These are phyloP conservation scores for Cichlasoma orientale DNA, from an alignment of 2,797 vertebrate species.

Conservation along the genomic window DNA sequence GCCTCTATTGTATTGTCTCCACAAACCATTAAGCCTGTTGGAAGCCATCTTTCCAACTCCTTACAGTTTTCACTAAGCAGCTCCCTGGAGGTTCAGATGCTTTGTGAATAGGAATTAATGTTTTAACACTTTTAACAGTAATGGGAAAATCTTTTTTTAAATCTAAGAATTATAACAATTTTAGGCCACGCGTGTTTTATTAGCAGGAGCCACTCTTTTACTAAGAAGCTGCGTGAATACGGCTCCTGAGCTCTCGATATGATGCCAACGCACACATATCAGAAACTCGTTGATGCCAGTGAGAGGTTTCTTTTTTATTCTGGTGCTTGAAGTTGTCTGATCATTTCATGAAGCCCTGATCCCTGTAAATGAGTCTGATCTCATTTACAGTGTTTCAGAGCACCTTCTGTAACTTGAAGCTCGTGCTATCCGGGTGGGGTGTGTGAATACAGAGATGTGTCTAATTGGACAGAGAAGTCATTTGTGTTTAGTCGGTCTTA, in stretches of 20 bases:
- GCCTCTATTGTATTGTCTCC: too few species aligned
- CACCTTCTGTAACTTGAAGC: slow-evolving; percentile 12
- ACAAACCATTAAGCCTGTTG: too few species aligned
- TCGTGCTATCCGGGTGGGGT: neutral
- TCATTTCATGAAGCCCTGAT: slow-evolving; percentile 1
- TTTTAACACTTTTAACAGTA: too few species aligned
- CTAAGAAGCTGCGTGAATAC: neutral
- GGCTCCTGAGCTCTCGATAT: neutral
- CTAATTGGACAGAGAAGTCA: neutral
- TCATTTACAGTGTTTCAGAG: slow-evolving; percentile 14
- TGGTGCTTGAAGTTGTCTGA: slow-evolving; percentile 19
- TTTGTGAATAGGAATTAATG: too few species aligned
- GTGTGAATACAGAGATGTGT: neutral
- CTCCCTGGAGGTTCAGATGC: too few species aligned
- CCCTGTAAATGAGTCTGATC: neutral
- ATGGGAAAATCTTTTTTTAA: neutral
- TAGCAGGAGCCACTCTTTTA: neutral
- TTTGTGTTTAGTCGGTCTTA: slow-evolving; percentile 25
- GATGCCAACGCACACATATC: neutral
- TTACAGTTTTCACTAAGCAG: too few species aligned
- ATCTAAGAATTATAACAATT: neutral
- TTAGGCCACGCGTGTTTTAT: neutral
- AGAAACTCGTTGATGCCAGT: neutral
- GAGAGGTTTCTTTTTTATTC: neutral
- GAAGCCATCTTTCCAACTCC: too few species aligned